Conservation (phyloP, 92 coral and sea anemone species). For the Phenganax marumi region DNA sequence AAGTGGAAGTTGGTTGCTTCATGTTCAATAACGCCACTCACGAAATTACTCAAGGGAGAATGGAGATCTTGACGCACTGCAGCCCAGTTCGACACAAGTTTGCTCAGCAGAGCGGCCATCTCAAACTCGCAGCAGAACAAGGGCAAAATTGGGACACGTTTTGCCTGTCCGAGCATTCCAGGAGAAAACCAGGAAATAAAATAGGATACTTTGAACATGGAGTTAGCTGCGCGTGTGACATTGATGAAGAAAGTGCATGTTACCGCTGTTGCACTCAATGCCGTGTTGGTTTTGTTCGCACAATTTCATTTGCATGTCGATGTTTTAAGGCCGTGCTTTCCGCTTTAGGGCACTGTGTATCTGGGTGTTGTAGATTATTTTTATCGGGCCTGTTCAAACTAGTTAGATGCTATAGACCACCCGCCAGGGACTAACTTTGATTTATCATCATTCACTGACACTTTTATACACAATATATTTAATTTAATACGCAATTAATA, state of each 20-base stretch:
- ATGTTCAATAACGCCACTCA: slow-evolving; percentile 1
- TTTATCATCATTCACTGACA: too few relatives aligned
- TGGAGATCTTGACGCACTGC: background rate
- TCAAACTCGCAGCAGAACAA: background rate
- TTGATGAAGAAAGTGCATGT: background rate
- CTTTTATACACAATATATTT: too few relatives aligned
- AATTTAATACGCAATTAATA: too few relatives aligned
- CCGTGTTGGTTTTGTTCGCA: background rate
- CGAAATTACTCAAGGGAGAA: background rate
- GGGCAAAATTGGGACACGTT: slow-evolving; percentile 15
- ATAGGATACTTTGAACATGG: background rate
- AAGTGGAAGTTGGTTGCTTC: slow-evolving; percentile 21
- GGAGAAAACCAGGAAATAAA: background rate
- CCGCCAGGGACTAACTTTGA: too few relatives aligned
- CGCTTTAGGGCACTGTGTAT: too few relatives aligned
- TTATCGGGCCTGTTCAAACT: background rate
- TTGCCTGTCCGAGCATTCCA: background rate
- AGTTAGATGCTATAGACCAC: background rate
- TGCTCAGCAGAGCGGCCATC: background rate
- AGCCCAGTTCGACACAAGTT: slow-evolving; percentile 33
- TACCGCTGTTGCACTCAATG: background rate
- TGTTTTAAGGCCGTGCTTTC: background rate
- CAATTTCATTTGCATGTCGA: background rate
- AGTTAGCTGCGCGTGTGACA: background rate
- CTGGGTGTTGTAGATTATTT: background rate